Evolutionary conservation across 2,797 vertebrate species (phyloP).

Genomic region (Meda fulgida): DNA sequence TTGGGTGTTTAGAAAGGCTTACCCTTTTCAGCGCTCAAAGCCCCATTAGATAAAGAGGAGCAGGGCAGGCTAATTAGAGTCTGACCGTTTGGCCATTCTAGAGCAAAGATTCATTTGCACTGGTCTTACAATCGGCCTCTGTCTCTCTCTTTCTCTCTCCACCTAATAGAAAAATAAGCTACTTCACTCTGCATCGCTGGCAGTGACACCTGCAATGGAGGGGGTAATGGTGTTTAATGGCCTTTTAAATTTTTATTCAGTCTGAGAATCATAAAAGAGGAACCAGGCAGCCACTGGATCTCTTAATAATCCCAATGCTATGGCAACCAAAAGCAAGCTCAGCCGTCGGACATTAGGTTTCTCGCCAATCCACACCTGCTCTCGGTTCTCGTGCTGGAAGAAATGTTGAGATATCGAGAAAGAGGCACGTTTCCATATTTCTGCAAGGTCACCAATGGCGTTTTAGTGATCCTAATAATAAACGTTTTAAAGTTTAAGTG

Average conservation of each 20-base stretch:
- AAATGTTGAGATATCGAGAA: constrained; percentile 53
- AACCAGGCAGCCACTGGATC: constrained; percentile 80
- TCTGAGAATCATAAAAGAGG: constrained; percentile 72
- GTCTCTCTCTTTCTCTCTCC: constrained; percentile 61
- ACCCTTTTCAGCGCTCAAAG: constrained; percentile 57
- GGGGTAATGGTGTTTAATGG: constrained; percentile 91
- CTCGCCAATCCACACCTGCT: constrained; percentile 76
- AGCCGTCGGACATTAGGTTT: constrained; percentile 85
- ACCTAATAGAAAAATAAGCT: constrained; percentile 85
- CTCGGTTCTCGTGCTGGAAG: constrained; percentile 56
- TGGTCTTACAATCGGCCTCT: constrained; percentile 51
- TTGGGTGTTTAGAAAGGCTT: constrained; percentile 61
- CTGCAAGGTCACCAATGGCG: constrained; percentile 90
- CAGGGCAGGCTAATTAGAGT: constrained; percentile 63
- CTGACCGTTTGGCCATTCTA: constrained; percentile 58
- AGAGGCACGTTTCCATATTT: constrained; percentile 87
- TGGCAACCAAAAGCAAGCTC: constrained; percentile 86
- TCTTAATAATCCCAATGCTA: constrained; percentile 89
- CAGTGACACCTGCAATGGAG: constrained; percentile 87
- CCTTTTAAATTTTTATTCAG: constrained; percentile 91
- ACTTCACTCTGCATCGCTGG: constrained; percentile 86
- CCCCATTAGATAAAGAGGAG: constrained; percentile 62
- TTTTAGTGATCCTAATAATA: constrained; percentile 89
- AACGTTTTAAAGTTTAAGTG: constrained; percentile 99
- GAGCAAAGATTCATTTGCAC: constrained; percentile 64